Conservation (phyloP, 2,797 vertebrate genomes). For the Acanthurus leucopareius region DNA sequence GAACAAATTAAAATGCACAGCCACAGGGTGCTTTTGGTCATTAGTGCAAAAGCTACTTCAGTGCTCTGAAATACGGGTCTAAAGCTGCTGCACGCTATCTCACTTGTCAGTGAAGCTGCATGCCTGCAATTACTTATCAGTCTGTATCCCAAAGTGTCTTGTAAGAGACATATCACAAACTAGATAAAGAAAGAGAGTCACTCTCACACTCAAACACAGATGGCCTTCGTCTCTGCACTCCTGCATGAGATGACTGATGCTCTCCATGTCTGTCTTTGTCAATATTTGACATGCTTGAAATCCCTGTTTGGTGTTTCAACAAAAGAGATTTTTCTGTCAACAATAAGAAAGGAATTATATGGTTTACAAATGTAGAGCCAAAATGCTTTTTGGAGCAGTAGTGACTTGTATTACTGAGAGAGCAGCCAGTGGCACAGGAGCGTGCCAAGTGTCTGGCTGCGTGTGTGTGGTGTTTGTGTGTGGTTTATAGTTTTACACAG, state of each 20-base stretch:
- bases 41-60: neutral
- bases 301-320: constrained; percentile 47
- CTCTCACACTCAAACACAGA: constrained; percentile 21
- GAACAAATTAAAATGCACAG: neutral
- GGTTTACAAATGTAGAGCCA: constrained; percentile 46
- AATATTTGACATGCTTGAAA: constrained; percentile 57
- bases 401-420: constrained; percentile 36
- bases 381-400: constrained; percentile 39
- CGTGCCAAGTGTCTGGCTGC: constrained; percentile 23
- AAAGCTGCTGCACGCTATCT: constrained; percentile 13
- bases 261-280: constrained; percentile 44
- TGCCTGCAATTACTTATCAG: constrained; percentile 20
- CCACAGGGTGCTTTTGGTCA: constrained; percentile 7
- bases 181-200: constrained; percentile 14
- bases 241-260: constrained; percentile 32
- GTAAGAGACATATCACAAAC: constrained; percentile 31
- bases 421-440: constrained; percentile 29
- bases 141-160: constrained; percentile 29
- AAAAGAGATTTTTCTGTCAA: constrained; percentile 48
- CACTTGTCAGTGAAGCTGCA: constrained; percentile 28
- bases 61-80: neutral
- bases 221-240: constrained; percentile 34
- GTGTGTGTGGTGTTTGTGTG: neutral
- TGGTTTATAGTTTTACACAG: neutral
- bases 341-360: constrained; percentile 52